phyloP scores from a whole-genome alignment of 2,113 vertebrate genomes.

The Zosterops borbonicus region DNA sequence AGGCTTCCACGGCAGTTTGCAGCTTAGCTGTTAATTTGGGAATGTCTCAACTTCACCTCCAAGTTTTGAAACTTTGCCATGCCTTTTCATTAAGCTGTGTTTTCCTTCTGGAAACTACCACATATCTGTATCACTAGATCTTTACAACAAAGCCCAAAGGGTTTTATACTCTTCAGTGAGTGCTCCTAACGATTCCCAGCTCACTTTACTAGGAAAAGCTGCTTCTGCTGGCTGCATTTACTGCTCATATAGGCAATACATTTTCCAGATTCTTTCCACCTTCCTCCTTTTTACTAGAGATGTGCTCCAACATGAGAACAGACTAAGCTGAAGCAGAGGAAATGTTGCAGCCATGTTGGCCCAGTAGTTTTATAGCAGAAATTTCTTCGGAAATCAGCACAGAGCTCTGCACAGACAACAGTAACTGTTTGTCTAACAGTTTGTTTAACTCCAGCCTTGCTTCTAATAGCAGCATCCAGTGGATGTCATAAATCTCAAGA shows the following conservation, averaged over 20 bases:
- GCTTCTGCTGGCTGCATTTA: constrained; percentile 1
- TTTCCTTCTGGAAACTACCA: not conserved
- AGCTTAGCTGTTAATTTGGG: not conserved
- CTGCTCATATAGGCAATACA: not conserved
- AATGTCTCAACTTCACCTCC: constrained; percentile 5
- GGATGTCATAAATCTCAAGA: not conserved
- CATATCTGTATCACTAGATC: not conserved
- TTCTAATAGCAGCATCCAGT: not conserved
- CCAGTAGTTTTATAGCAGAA: not conserved
- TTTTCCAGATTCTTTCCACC: constrained; percentile 35
- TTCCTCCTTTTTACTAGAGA: not conserved
- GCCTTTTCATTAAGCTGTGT: constrained; percentile 3
- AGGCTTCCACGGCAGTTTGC: not conserved
- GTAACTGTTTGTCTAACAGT: not conserved
- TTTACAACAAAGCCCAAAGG: constrained; percentile 3
- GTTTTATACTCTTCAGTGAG: not conserved
- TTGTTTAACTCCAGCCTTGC: not conserved
- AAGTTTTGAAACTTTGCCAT: not conserved
- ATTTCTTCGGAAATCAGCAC: not conserved
- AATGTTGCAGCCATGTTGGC: not conserved
- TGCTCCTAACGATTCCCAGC: not conserved
- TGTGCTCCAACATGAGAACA: not conserved
- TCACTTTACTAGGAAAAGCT: constrained; percentile 4
- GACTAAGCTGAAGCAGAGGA: not conserved
- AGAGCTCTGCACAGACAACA: not conserved